phyloP scores from a whole-genome alignment of 1,140 invertebrate species.

The Drosophila rufa region DNA sequence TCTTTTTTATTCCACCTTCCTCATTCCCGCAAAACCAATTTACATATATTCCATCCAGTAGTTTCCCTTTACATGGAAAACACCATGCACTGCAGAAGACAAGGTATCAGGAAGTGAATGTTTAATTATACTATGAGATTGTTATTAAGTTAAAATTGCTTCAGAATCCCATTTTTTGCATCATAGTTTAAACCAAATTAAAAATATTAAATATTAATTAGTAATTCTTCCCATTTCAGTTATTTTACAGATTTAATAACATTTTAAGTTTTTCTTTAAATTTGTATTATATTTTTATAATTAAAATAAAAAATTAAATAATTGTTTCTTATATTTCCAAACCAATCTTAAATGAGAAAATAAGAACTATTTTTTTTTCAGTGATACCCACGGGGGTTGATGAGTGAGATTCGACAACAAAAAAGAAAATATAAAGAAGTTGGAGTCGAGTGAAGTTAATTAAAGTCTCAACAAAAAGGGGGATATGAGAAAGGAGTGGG shows the following conservation, averaged over 20 bases:
- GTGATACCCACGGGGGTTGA: conserved; percentile 23
- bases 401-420: conserved; percentile 26
- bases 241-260: too few species aligned
- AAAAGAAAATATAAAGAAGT: conserved; percentile 33
- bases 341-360: too few species aligned
- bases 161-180: too few species aligned
- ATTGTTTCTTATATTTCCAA: too few species aligned
- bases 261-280: too few species aligned
- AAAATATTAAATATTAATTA: too few species aligned
- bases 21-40: conserved; percentile 1
- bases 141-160: too few species aligned
- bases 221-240: too few species aligned
- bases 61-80: conserved; percentile 14
- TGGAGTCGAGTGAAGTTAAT: conserved; percentile 64
- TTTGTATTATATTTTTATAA: too few species aligned
- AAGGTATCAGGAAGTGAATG: neutral
- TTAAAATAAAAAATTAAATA: too few species aligned
- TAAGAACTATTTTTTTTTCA: neutral
- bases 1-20: neutral
- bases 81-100: neutral
- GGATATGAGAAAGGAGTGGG: conserved; percentile 18
- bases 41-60: conserved; percentile 9
- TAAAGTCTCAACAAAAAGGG: conserved; percentile 44
- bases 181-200: too few species aligned
- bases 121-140: too few species aligned